Base-by-base conservation (phyloP, 2,113 vertebrate species). In the Tragelaphus strepsiceros region DNA sequence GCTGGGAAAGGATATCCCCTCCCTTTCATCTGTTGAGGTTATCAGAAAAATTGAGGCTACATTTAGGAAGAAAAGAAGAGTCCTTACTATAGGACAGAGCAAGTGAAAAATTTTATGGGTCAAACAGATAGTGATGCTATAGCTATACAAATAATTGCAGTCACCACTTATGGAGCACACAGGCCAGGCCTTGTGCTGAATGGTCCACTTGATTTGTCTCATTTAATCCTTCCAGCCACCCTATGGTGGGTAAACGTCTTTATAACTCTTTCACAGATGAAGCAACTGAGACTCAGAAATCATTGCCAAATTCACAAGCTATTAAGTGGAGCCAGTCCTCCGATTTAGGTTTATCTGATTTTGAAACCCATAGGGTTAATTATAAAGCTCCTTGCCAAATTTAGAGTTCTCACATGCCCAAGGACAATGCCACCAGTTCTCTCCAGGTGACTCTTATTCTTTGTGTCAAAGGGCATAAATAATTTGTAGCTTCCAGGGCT, bases 11-110 rank as follows among this genome's bases (percentile, higher is more conserved):
- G 97, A 89, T 46, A 59, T 51, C 51, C 10, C 35, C 43, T 97
- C 82, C 92, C 96, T 96, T 98, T 97, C 96, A 98, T 97, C 98
- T 98, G 92, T 87, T 96, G 88, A 98, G 94, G 97, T 98, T 98
- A 98, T 98, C 97, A 97, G 97, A 97, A 98, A 0, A 14, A 98
- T 39, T 93, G 77, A 94, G 53, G 62, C 24, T 94, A 64, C 51
- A 58, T 54, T 92, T 92, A 67, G 49, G 62, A 71, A 81, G 30
- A 24, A 53, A 67, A 54, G 35, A 83, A 51, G 12, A 61, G 53
- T 64, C 26, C 21, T 80, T 81, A 56, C 39, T 58, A 39, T 24
- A 88, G 17, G 35, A 91, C 32, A 84, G 46, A 80, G 24, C 22
- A 78, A 78, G 22, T 26, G 58, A 96, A 64, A 95, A 84, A 80